phyloP scores from a whole-genome alignment of 2,888 invertebrate genomes.

The Agriopis leucophaearia region DNA sequence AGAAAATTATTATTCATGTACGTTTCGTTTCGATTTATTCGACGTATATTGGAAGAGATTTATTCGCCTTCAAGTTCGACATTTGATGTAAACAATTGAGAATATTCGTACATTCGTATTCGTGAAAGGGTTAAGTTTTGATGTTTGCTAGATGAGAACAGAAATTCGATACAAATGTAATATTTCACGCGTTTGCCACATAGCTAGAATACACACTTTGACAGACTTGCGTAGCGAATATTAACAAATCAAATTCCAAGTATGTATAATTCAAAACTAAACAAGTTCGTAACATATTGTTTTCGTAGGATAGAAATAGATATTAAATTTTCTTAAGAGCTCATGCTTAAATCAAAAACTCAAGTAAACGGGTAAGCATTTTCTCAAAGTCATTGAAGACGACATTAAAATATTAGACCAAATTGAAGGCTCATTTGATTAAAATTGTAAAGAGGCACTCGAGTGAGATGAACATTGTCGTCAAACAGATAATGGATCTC shows the following conservation, averaged over 20 bases:
- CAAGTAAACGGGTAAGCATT: background rate
- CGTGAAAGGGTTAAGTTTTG: constrained; percentile 26
- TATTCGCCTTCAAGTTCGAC: constrained; percentile 14
- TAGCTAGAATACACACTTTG: too few species aligned
- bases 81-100: constrained; percentile 13
- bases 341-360: constrained; percentile 1
- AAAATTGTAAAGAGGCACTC: constrained; percentile 22
- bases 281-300: background rate
- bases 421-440: constrained; percentile 19
- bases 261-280: constrained; percentile 1
- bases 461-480: constrained; percentile 12
- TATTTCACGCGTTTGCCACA: background rate
- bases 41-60: constrained; percentile 17
- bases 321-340: background rate
- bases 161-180: constrained; percentile 1
- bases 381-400: background rate
- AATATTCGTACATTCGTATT: constrained; percentile 14
- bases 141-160: constrained; percentile 12
- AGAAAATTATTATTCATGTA: constrained; percentile 11
- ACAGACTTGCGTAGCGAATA: background rate
- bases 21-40: constrained; percentile 17
- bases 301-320: background rate
- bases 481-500: constrained; percentile 19
- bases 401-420: constrained; percentile 9
- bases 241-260: constrained; percentile 3